Percentiles rank a stretch among this genome's conserved stretches.
phyloP scores from a whole-genome alignment of 2,888 invertebrate species.

The Sipha maydis region DNA sequence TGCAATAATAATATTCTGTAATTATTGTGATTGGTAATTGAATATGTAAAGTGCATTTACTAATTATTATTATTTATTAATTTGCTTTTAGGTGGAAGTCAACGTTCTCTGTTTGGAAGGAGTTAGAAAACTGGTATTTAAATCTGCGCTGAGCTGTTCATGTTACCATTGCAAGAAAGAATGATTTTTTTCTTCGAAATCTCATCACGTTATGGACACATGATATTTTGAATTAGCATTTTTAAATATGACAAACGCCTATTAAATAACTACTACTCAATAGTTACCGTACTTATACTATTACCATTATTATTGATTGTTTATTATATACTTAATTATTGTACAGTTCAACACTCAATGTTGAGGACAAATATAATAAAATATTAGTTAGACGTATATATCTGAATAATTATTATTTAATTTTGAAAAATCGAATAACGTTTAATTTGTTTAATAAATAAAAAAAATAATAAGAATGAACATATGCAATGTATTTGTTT shows the following conservation, averaged over 20 bases:
- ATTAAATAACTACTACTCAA: constrained; percentile 14
- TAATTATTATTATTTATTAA: neutral
- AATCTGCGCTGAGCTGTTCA: constrained; percentile 83
- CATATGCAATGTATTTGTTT: too few relatives aligned
- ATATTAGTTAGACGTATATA: neutral
- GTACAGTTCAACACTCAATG: neutral
- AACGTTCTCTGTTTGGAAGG: constrained; percentile 83
- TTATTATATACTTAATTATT: neutral
- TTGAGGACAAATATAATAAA: neutral
- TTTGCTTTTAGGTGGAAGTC: constrained; percentile 74
- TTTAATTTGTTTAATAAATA: constrained; percentile 36
- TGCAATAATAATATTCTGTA: too few relatives aligned
- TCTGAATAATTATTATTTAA: constrained; percentile 4
- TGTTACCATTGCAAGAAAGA: constrained; percentile 90
- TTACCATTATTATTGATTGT: too few relatives aligned
- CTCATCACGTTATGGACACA: neutral
- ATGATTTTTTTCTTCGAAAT: constrained; percentile 66
- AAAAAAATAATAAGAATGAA: neutral
- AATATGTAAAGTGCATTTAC: too few relatives aligned
- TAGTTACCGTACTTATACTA: constrained; percentile 36
- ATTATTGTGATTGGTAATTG: too few relatives aligned
- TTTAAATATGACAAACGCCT: constrained; percentile 8
- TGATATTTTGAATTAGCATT: constrained; percentile 41
- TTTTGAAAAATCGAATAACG: neutral
- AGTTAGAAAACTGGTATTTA: constrained; percentile 80